Percentiles rank a stretch among this genome's conserved stretches.
phyloP scores from a whole-genome alignment of 2,113 vertebrate genomes.

The Sceloporus undulatus region DNA sequence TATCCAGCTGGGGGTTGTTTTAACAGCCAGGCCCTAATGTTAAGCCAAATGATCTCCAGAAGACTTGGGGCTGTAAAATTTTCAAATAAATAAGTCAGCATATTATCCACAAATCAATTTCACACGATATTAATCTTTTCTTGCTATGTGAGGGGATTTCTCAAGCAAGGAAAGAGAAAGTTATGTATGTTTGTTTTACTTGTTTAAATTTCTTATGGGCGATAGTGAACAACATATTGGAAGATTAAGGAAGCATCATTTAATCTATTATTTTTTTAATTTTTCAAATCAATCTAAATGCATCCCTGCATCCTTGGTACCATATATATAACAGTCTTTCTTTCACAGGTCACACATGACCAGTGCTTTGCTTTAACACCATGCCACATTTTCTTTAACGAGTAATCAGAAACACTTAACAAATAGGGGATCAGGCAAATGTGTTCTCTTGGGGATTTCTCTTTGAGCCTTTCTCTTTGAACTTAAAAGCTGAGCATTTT shows the following conservation, averaged over 20 bases:
- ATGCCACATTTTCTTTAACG: neutral
- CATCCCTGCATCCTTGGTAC: neutral
- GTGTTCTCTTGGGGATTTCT: neutral
- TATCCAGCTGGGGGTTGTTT: fast-evolving
- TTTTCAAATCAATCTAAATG: conserved; percentile 1
- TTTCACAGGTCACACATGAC: conserved; percentile 12
- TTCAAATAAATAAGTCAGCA: conserved; percentile 13
- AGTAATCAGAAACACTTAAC: neutral
- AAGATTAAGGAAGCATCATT: neutral
- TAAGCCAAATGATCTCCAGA: conserved; percentile 62
- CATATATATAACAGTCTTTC: neutral
- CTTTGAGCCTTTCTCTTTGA: neutral
- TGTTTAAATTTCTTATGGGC: fast-evolving
- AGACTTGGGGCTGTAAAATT: conserved; percentile 42
- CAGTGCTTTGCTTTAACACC: fast-evolving
- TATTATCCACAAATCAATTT: conserved; percentile 59
- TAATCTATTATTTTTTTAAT: neutral
- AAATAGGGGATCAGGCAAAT: neutral
- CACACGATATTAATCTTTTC: conserved; percentile 33
- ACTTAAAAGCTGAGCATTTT: fast-evolving
- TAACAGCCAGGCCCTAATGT: neutral
- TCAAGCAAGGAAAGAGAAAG: neutral
- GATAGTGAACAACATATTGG: fast-evolving
- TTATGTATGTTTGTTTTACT: neutral
- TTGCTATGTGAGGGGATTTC: conserved; percentile 37